Percentiles rank a stretch among this genome's conserved stretches.
phyloP scores from a whole-genome alignment of 1,140 invertebrate genomes.

The Neodiprion virginianus region DNA sequence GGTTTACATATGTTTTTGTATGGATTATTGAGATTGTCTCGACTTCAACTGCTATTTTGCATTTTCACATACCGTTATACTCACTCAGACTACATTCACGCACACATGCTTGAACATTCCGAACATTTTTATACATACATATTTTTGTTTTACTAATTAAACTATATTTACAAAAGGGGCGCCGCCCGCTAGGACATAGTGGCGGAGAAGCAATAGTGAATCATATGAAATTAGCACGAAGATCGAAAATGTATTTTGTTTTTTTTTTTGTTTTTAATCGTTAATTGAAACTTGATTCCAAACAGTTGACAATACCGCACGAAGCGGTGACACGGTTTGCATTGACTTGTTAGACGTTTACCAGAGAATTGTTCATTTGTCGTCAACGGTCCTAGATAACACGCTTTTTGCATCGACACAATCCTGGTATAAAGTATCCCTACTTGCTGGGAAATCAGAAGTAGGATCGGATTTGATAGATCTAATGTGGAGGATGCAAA shows the following conservation, averaged over 20 bases:
- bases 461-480: background rate
- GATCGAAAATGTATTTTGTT: background rate
- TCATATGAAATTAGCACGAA: slow-evolving; percentile 4
- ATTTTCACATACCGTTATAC: background rate
- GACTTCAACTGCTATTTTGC: slow-evolving; percentile 6
- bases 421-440: slow-evolving; percentile 10
- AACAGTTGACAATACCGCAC: background rate
- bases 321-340: background rate
- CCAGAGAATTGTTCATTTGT: slow-evolving; percentile 9
- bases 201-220: slow-evolving; percentile 5
- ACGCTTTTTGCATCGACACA: slow-evolving; percentile 7
- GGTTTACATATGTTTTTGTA: background rate
- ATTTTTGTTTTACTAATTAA: background rate
- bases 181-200: slow-evolving; percentile 17
- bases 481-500: slow-evolving; percentile 7
- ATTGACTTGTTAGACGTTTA: slow-evolving; percentile 2
- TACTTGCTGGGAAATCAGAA: background rate
- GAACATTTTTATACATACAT: background rate
- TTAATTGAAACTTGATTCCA: background rate
- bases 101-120: slow-evolving; percentile 17
- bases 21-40: background rate
- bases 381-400: background rate
- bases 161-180: background rate
- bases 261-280: background rate
- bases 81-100: slow-evolving; percentile 13